These are phyloP conservation scores for Labia minor DNA, from an alignment of 2,888 invertebrate species.

Conservation along the genomic window DNA sequence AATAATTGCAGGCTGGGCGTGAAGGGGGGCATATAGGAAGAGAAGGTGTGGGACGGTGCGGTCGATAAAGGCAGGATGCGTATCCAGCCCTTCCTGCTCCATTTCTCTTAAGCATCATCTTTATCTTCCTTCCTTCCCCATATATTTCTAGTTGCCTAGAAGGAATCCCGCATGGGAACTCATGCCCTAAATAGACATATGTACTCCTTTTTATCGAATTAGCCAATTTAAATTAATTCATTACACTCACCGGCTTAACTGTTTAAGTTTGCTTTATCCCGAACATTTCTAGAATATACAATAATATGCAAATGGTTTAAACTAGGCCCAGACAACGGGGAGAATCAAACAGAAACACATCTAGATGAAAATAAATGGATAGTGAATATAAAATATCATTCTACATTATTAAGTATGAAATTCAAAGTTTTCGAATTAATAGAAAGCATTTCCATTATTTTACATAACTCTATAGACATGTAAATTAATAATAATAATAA, in stretches of 20 bases:
- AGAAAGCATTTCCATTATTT: no score
- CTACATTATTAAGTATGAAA: no score
- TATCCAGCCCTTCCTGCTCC: background rate
- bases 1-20: background rate
- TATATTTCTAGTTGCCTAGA: background rate
- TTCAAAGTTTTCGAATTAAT: no score
- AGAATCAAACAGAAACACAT: background rate
- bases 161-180: background rate
- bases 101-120: background rate
- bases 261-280: background rate
- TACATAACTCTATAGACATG: no score
- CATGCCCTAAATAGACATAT: background rate
- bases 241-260: background rate
- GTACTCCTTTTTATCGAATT: slow-evolving; percentile 13
- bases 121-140: background rate
- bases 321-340: background rate
- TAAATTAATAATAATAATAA: no score
- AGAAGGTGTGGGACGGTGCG: background rate
- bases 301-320: background rate
- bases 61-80: background rate
- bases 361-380: background rate
- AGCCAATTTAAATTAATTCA: slow-evolving; percentile 7
- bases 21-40: background rate
- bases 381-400: background rate
- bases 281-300: background rate